Percentiles rank a stretch among this genome's conserved stretches.
These are phyloP conservation scores for Sarcophaga variegata DNA, from an alignment of 2,888 invertebrate genomes.

Conservation along the genomic window DNA sequence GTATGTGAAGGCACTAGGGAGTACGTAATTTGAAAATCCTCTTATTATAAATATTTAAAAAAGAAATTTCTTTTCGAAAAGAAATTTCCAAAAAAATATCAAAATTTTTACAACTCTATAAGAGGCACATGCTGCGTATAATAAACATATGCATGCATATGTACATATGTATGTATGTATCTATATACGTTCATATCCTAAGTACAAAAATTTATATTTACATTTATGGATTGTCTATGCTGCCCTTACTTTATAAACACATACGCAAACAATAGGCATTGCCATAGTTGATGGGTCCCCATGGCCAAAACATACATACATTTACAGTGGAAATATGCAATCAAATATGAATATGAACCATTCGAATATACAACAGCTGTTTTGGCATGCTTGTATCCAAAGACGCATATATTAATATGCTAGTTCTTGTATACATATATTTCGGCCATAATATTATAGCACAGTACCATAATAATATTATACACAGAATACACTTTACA, in stretches of 20 bases:
- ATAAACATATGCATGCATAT: neutral
- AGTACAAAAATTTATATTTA: no score
- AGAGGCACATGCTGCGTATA: no score
- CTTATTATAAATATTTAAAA: no score
- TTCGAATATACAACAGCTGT: neutral
- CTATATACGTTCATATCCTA: no score
- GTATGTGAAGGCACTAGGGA: neutral
- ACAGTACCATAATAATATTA: neutral
- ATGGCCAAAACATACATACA: neutral
- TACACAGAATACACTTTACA: slow-evolving; percentile 30
- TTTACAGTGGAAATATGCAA: neutral
- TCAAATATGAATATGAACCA: neutral
- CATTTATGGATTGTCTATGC: no score
- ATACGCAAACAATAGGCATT: neutral
- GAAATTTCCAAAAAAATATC: no score
- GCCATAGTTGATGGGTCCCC: slow-evolving; percentile 42
- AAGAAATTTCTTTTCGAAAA: no score
- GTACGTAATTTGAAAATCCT: no score
- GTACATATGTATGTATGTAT: neutral
- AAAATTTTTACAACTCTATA: no score
- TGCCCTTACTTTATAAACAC: neutral
- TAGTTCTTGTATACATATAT: no score
- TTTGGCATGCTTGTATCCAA: neutral
- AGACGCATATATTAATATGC: no score
- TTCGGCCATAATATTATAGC: no score